phyloP scores from a whole-genome alignment of 2,888 invertebrate genomes.

The Euzophera pinguis region DNA sequence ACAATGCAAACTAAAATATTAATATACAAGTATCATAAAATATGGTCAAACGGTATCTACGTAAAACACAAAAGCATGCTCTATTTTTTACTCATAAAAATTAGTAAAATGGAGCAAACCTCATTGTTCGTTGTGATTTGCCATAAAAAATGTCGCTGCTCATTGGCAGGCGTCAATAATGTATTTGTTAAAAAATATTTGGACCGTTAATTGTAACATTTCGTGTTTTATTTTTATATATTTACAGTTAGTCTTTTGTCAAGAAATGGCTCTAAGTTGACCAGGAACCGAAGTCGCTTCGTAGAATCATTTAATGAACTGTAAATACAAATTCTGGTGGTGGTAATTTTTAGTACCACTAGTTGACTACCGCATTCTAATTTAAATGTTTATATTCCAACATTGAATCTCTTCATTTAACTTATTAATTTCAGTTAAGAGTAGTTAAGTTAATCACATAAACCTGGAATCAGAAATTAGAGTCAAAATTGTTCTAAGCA shows the following conservation, averaged over 20 bases:
- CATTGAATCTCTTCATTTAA: no score
- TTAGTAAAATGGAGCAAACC: slow-evolving; percentile 58
- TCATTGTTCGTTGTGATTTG: slow-evolving; percentile 39
- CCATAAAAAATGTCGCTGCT: slow-evolving; percentile 18
- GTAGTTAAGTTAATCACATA: no score
- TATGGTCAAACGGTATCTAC: slow-evolving; percentile 12
- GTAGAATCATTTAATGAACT: not conserved
- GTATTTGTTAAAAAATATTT: slow-evolving; percentile 35
- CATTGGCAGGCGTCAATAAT: slow-evolving; percentile 26
- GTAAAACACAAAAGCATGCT: slow-evolving; percentile 37
- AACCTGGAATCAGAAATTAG: no score
- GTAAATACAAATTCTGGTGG: not conserved
- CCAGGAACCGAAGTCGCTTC: not conserved
- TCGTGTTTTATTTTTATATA: slow-evolving; percentile 29
- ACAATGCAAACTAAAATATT: not conserved
- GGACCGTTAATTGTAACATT: slow-evolving; percentile 62
- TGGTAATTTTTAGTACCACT: not conserved
- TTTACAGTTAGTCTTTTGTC: slow-evolving; percentile 19
- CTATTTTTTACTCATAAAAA: slow-evolving; percentile 52
- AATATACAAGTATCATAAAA: slow-evolving; percentile 11
- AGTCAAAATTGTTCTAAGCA: no score
- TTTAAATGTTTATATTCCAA: no score
- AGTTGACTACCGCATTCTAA: not conserved
- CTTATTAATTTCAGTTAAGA: no score
- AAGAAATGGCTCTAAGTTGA: not conserved